phyloP scores from a whole-genome alignment of 2,113 vertebrate genomes.

The Cervus canadensis region DNA sequence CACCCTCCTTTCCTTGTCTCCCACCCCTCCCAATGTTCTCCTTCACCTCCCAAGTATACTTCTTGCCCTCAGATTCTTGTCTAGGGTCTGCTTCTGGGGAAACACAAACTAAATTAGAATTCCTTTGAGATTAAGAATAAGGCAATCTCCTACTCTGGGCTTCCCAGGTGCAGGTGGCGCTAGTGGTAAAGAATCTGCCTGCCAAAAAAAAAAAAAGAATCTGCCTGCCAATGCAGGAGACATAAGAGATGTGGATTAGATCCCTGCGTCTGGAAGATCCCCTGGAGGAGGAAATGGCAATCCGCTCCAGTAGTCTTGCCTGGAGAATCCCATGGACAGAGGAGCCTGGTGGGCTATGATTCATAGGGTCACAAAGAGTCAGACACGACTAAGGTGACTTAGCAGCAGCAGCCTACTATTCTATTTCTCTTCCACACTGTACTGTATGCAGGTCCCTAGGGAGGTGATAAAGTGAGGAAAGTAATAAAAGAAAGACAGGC shows the following conservation, averaged over 20 bases:
- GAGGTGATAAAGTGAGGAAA: background rate
- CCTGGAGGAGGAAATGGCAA: background rate
- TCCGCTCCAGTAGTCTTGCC: background rate
- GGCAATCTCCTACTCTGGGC: background rate
- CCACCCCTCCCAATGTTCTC: background rate
- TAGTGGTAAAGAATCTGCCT: background rate
- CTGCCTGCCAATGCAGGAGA: background rate
- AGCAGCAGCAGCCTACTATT: background rate
- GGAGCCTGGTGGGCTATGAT: background rate
- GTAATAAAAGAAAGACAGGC: background rate
- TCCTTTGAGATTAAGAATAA: background rate
- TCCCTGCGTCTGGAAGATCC: background rate
- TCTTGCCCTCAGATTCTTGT: background rate
- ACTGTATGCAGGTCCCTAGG: background rate
- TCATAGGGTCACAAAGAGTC: background rate
- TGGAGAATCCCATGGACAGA: background rate
- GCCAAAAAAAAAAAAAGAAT: background rate
- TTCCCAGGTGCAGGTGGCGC: background rate
- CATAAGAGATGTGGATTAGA: background rate
- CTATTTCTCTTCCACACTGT: background rate
- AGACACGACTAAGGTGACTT: background rate
- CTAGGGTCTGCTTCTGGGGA: background rate
- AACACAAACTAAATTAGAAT: background rate
- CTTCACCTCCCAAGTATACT: background rate
- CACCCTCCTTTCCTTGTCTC: background rate